Conservation (phyloP, 1,140 invertebrate genomes). For the Pseudachorutes palmiensis region DNA sequence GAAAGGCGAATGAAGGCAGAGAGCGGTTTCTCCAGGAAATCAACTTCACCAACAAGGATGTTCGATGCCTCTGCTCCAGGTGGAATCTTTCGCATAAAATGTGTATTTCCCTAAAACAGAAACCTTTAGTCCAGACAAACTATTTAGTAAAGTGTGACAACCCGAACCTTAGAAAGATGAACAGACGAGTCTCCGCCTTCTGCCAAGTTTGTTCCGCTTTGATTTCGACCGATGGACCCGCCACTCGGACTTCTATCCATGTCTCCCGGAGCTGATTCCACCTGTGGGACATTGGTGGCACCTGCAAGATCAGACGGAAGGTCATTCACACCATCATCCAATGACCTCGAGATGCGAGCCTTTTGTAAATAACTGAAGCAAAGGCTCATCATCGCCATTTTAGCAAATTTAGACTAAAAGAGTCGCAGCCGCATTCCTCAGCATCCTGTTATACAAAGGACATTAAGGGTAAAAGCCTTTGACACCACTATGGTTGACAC, state of each 20-base stretch:
- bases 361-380: no score
- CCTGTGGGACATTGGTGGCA: constrained; percentile 36
- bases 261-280: constrained; percentile 40
- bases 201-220: constrained; percentile 50
- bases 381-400: no score
- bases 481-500: no score
- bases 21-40: constrained; percentile 83
- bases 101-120: constrained; percentile 63
- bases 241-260: constrained; percentile 70
- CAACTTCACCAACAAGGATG: constrained; percentile 94
- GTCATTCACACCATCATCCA: no score
- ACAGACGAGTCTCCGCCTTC: constrained; percentile 53
- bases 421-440: no score
- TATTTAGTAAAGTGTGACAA: constrained; percentile 12
- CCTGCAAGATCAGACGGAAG: constrained; percentile 19
- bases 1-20: constrained; percentile 88
- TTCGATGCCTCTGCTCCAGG: constrained; percentile 91
- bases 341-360: no score
- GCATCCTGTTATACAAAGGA: no score
- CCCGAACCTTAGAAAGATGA: constrained; percentile 17
- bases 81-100: constrained; percentile 97
- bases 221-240: constrained; percentile 66
- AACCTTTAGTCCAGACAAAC: no score
- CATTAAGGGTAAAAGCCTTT: no score
- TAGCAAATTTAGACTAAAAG: no score